phyloP scores from a whole-genome alignment of 2,888 invertebrate species.

The Noctua fimbriata region DNA sequence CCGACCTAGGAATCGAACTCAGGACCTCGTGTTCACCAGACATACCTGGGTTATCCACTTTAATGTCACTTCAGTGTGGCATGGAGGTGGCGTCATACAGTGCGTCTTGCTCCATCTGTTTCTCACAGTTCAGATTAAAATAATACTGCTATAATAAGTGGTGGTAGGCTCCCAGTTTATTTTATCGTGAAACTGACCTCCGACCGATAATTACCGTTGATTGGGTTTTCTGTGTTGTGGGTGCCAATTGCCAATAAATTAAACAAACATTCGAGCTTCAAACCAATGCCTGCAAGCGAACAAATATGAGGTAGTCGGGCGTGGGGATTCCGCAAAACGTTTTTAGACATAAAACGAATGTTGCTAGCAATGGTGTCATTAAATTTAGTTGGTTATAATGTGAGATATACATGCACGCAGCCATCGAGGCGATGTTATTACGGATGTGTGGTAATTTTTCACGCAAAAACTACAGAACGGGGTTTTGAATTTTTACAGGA shows the following conservation, averaged over 20 bases:
- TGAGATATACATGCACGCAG: too few species aligned
- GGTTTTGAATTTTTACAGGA: not conserved
- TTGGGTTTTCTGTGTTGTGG: slow-evolving; percentile 46
- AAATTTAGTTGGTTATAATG: not conserved
- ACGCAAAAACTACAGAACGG: not conserved
- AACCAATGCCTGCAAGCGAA: slow-evolving; percentile 33
- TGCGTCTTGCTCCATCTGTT: not conserved
- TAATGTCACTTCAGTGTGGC: not conserved
- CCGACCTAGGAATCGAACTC: not conserved
- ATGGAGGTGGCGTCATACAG: not conserved
- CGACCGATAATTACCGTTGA: slow-evolving; percentile 45
- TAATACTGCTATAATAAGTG: not conserved
- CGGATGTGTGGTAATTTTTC: too few species aligned
- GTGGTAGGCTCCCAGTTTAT: slow-evolving; percentile 23
- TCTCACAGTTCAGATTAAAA: not conserved
- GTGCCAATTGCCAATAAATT: slow-evolving; percentile 54
- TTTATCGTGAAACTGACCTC: slow-evolving; percentile 43
- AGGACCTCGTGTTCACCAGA: not conserved
- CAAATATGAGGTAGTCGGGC: slow-evolving; percentile 16
- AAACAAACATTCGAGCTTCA: slow-evolving; percentile 39
- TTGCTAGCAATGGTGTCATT: not conserved
- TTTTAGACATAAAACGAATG: not conserved
- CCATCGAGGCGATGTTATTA: not conserved
- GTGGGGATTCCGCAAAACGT: not conserved
- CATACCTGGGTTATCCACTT: not conserved